A percentile compares a stretch with the other conserved stretches of the same genome.
Evolutionary conservation across 2,113 vertebrate genomes (phyloP).

Genomic region (Asarcornis scutulata): DNA sequence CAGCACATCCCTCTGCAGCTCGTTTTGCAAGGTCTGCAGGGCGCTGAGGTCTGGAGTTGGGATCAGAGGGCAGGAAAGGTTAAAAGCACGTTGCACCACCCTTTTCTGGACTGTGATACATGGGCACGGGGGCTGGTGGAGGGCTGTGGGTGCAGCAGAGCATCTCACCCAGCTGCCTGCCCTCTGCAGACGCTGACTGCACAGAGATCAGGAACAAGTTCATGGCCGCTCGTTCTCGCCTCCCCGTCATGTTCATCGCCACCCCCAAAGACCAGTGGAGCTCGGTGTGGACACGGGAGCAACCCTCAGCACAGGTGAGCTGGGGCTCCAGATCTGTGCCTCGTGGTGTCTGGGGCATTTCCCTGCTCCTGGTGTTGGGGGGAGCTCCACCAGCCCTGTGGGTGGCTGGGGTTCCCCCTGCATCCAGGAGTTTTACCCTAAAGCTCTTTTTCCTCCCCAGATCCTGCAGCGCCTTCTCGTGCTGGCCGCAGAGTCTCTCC

Average conservation of each 20-base stretch:
- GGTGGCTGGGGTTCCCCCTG: fast-evolving
- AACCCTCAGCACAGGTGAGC: slow-evolving; percentile 88
- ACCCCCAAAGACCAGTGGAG: slow-evolving; percentile 88
- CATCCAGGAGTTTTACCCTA: not conserved
- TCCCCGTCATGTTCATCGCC: slow-evolving; percentile 90
- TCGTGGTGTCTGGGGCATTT: fast-evolving
- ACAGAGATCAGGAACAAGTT: slow-evolving; percentile 90
- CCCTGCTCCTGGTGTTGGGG: not conserved
- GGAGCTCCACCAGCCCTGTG: fast-evolving
- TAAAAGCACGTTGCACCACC: not conserved
- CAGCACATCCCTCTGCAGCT: no score
- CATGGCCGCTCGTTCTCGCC: slow-evolving; percentile 80
- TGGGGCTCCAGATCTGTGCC: not conserved
- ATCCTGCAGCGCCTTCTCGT: slow-evolving; percentile 87
- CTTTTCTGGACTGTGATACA: not conserved
- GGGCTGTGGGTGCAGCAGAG: not conserved
- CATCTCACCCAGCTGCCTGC: not conserved
- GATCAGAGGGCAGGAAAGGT: not conserved
- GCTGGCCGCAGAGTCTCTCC: slow-evolving; percentile 86
- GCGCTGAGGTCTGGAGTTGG: not conserved
- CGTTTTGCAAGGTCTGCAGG: not conserved
- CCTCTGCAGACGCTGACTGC: slow-evolving; percentile 80
- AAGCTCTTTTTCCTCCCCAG: slow-evolving; percentile 59
- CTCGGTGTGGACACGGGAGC: slow-evolving; percentile 89
- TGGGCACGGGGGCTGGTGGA: fast-evolving